phyloP scores from a whole-genome alignment of 2,797 vertebrate genomes.

The Anabacerthia variegaticeps region DNA sequence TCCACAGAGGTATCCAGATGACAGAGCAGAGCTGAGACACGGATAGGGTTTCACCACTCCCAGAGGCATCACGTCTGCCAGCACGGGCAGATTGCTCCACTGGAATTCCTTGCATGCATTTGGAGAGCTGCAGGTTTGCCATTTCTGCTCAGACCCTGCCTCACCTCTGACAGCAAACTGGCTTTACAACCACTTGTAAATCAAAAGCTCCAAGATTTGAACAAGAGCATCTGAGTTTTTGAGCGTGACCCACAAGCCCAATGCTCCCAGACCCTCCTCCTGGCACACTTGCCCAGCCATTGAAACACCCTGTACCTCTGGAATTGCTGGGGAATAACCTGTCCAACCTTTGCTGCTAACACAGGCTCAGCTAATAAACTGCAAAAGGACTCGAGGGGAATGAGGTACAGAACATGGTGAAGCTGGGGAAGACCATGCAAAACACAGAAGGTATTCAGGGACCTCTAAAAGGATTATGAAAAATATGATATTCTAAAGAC shows the following conservation, averaged over 20 bases:
- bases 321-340: neutral
- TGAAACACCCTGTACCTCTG: neutral
- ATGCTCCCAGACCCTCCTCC: fast-evolving
- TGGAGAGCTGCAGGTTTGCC: neutral
- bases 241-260: neutral
- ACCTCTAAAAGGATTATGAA: slow-evolving; percentile 71
- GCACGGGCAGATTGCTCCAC: neutral
- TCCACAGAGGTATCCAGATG: neutral
- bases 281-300: fast-evolving
- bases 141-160: neutral
- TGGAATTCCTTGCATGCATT: fast-evolving
- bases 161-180: neutral
- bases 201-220: neutral
- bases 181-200: neutral
- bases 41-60: neutral
- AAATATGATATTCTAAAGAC: slow-evolving; percentile 66
- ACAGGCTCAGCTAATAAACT: neutral
- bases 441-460: slow-evolving; percentile 45
- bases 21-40: neutral
- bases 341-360: neutral
- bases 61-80: neutral
- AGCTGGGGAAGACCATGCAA: neutral
- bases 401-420: fast-evolving
- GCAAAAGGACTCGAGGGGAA: neutral
- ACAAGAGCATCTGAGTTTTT: neutral